These are phyloP conservation scores for Serripes groenlandicus DNA, from an alignment of 2,888 invertebrate genomes.

Conservation along the genomic window DNA sequence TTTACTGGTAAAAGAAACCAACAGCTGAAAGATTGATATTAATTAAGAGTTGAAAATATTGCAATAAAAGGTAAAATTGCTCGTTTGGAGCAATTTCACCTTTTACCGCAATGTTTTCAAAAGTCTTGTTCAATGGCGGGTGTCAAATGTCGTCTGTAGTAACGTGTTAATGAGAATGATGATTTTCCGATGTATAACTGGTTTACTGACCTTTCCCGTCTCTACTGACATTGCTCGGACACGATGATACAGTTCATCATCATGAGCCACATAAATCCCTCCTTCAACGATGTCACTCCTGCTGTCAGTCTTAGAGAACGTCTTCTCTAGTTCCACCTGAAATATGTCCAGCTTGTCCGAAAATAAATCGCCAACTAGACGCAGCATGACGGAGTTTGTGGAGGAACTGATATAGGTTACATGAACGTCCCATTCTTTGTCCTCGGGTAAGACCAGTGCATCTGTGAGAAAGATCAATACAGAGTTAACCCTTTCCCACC, in stretches of 20 bases:
- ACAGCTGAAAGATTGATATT: too few relatives aligned
- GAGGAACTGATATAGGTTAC: conserved; percentile 84
- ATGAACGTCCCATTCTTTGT: conserved; percentile 75
- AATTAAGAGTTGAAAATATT: too few relatives aligned
- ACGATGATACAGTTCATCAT: conserved; percentile 74
- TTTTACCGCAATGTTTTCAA: too few relatives aligned
- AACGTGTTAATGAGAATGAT: too few relatives aligned
- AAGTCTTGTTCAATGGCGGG: too few relatives aligned
- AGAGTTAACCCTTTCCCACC: background rate
- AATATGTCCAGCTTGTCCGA: conserved; percentile 75
- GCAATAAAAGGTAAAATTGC: too few relatives aligned
- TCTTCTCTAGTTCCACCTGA: conserved; percentile 66
- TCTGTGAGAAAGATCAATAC: conserved; percentile 48
- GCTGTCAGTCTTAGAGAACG: conserved; percentile 54
- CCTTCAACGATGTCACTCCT: conserved; percentile 61
- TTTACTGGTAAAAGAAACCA: too few relatives aligned
- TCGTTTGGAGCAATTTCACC: too few relatives aligned
- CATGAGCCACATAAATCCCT: conserved; percentile 69
- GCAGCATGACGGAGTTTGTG: conserved; percentile 89
- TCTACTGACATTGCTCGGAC: conserved; percentile 68
- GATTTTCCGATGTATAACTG: too few relatives aligned
- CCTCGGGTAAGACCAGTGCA: conserved; percentile 67
- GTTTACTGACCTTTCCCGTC: conserved; percentile 64
- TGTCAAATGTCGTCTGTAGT: too few relatives aligned
- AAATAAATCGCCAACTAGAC: conserved; percentile 90